Percentiles rank a stretch among this genome's conserved stretches.
phyloP scores from a whole-genome alignment of 2,888 invertebrate genomes.

The Brenthis hecate region DNA sequence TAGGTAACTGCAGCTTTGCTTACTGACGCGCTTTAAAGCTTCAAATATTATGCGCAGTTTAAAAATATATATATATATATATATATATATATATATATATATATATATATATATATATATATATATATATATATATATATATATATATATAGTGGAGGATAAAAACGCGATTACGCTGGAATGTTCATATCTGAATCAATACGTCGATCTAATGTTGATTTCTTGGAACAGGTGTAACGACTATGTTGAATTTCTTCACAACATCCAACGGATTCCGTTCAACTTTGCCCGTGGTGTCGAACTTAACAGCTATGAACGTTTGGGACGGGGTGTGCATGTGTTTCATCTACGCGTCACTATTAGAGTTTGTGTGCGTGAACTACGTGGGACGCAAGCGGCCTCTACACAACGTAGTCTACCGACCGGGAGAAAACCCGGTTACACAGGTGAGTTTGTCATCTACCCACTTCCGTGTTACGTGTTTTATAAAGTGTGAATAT shows the following conservation, averaged over 20 bases:
- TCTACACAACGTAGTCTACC: constrained; percentile 93
- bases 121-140: too few species aligned
- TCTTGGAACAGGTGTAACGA: constrained; percentile 90
- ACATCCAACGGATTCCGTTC: constrained; percentile 96
- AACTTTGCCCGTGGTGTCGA: constrained; percentile 95
- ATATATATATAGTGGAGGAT: constrained; percentile 1
- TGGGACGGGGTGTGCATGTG: constrained; percentile 99
- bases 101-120: too few species aligned
- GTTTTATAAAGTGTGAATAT: constrained; percentile 34
- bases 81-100: too few species aligned
- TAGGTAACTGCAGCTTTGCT: constrained; percentile 8
- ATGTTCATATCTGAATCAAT: constrained; percentile 32
- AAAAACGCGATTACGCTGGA: constrained; percentile 19
- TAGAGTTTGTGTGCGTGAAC: constrained; percentile 97
- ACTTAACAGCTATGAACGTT: constrained; percentile 97
- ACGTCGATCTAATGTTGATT: constrained; percentile 12
- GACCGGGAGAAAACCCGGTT: constrained; percentile 94
- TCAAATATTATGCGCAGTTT: neutral
- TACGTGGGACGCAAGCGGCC: constrained; percentile 96
- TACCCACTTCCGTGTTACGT: constrained; percentile 9
- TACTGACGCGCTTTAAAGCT: neutral
- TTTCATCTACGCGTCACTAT: constrained; percentile 96
- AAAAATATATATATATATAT: too few species aligned
- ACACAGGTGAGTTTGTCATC: constrained; percentile 86
- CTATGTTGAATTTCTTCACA: constrained; percentile 99